Percentiles rank a stretch among this genome's conserved stretches.
Conservation (phyloP, 2,888 invertebrate genomes). For the Eupithecia exiguata region DNA sequence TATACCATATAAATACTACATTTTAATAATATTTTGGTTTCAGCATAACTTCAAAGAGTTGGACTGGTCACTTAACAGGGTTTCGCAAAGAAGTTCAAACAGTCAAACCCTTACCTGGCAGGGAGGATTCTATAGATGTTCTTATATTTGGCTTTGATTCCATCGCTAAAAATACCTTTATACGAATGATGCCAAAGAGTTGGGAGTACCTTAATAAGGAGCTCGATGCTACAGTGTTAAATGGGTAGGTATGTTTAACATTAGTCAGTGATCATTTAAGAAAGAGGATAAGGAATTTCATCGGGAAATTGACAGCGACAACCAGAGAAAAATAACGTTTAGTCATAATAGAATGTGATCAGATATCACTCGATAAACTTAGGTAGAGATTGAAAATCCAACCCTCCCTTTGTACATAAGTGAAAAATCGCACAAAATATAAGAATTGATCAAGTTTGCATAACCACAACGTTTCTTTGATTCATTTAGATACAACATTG, state of each 20-base stretch:
- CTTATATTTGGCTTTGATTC: slow-evolving; percentile 96
- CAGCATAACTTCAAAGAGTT: slow-evolving; percentile 56
- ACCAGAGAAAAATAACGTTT: neutral
- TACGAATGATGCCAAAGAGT: slow-evolving; percentile 89
- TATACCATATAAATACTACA: too few relatives aligned
- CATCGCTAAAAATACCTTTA: slow-evolving; percentile 91
- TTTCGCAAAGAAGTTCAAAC: slow-evolving; percentile 52
- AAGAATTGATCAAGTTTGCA: too few relatives aligned
- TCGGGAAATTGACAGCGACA: too few relatives aligned
- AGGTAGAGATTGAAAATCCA: neutral
- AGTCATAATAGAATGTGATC: neutral
- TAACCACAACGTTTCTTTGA: neutral
- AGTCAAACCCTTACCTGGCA: slow-evolving; percentile 39
- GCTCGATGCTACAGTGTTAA: slow-evolving; percentile 85
- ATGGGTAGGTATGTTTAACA: slow-evolving; percentile 80
- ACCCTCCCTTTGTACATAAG: neutral
- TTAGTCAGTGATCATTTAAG: neutral
- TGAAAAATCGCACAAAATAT: neutral
- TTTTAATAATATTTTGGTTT: slow-evolving; percentile 14
- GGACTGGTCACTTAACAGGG: slow-evolving; percentile 65
- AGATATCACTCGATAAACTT: neutral
- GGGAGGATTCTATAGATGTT: slow-evolving; percentile 82
- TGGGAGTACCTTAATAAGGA: slow-evolving; percentile 87
- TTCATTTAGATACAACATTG: slow-evolving; percentile 86
- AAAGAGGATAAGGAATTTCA: too few relatives aligned